These are phyloP conservation scores for Cyprinodon tularosa DNA, from an alignment of 2,113 vertebrate genomes.

Conservation along the genomic window DNA sequence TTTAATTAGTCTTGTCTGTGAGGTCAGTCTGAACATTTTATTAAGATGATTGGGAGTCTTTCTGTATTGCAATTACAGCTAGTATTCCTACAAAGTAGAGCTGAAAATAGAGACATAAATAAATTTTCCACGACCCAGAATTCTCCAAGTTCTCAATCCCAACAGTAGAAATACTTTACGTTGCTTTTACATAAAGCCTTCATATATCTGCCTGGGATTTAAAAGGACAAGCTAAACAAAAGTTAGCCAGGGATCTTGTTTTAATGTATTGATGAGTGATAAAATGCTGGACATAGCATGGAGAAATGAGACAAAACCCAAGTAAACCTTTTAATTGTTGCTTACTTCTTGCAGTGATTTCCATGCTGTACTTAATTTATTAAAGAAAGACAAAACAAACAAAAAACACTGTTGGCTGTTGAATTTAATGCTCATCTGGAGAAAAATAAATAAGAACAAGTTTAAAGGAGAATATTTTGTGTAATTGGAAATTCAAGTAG, in stretches of 20 bases:
- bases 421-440: too few species aligned
- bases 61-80: background rate
- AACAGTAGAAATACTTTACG: too few species aligned
- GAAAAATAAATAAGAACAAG: too few species aligned
- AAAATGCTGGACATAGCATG: too few species aligned
- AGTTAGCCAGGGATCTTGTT: too few species aligned
- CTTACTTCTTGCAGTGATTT: background rate
- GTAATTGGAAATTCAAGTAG: too few species aligned
- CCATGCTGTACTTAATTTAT: background rate
- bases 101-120: background rate
- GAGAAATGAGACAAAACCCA: too few species aligned
- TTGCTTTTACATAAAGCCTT: too few species aligned
- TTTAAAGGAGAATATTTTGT: too few species aligned
- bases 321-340: background rate
- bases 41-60: background rate
- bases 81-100: background rate
- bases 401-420: background rate
- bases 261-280: too few species aligned
- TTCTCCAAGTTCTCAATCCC: background rate
- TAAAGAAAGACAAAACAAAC: background rate
- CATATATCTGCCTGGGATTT: too few species aligned
- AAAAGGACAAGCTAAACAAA: too few species aligned
- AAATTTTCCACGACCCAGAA: background rate
- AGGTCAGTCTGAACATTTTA: background rate
- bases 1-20: background rate